Percentiles rank a stretch among this genome's conserved stretches.
Conservation (phyloP, 2,797 vertebrate genomes). For the Notolepis coatsorum region DNA sequence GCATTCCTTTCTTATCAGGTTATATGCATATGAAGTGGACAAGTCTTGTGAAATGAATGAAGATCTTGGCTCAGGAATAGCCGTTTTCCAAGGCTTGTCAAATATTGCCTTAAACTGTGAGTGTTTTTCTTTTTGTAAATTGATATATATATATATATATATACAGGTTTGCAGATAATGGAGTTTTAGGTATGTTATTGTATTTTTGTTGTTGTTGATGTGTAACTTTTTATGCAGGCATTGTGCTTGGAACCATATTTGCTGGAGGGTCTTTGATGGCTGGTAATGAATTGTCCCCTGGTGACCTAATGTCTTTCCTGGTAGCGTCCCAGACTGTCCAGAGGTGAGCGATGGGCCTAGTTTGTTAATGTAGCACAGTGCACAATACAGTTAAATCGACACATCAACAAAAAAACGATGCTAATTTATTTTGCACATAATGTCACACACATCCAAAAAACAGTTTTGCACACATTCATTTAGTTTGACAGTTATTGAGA, state of each 20-base stretch:
- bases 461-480: no score
- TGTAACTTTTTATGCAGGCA: conserved; percentile 75
- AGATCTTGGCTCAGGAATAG: conserved; percentile 90
- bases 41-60: conserved; percentile 86
- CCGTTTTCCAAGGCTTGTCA: conserved; percentile 94
- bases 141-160: background rate
- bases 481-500: no score
- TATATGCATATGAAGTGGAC: conserved; percentile 88
- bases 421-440: no score
- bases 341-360: conserved; percentile 80
- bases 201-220: conserved; percentile 14
- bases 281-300: conserved; percentile 88
- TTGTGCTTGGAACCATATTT: conserved; percentile 94
- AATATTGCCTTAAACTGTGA: conserved; percentile 94
- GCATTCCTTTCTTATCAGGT: conserved; percentile 67
- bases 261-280: conserved; percentile 93
- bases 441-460: no score
- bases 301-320: conserved; percentile 98
- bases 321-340: conserved; percentile 96
- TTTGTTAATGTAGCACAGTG: background rate
- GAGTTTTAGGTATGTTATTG: background rate
- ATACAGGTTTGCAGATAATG: background rate
- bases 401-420: no score
- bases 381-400: background rate
- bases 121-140: conserved; percentile 45